phyloP scores from a whole-genome alignment of 2,888 invertebrate species.

The Dimorphilus gyrociliatus region DNA sequence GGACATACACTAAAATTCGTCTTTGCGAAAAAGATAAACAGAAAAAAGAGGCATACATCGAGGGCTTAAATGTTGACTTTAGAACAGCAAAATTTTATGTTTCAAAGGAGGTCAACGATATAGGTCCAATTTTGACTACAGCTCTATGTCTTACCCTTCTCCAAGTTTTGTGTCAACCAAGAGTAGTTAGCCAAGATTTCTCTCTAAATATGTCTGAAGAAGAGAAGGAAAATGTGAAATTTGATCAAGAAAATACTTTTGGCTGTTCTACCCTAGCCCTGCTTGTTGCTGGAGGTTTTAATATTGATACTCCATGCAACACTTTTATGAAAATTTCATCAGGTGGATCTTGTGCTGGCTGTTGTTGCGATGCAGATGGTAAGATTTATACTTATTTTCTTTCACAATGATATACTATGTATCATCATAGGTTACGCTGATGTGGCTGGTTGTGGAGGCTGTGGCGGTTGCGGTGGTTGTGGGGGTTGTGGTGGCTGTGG shows the following conservation, averaged over 20 bases:
- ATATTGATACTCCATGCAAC: conserved; percentile 30
- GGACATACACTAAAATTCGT: conserved; percentile 6
- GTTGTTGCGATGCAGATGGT: conserved; percentile 11
- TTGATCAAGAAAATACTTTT: not conserved
- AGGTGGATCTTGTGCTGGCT: conserved; percentile 18
- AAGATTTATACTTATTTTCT: conserved; percentile 6
- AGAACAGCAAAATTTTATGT: conserved; percentile 19
- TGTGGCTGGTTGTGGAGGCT: conserved; percentile 12
- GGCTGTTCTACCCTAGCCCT: conserved; percentile 17
- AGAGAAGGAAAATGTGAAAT: too few species aligned
- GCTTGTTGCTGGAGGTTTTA: conserved; percentile 39
- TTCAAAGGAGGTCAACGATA: conserved; percentile 17
- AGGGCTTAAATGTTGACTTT: conserved; percentile 17
- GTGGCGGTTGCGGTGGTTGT: conserved; percentile 14
- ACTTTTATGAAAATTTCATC: conserved; percentile 15
- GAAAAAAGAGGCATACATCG: too few species aligned
- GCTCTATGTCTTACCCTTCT: conserved; percentile 40
- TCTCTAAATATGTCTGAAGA: conserved; percentile 22
- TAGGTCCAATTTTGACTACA: conserved; percentile 39
- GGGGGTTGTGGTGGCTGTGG: conserved; percentile 14
- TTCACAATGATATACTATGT: conserved; percentile 10
- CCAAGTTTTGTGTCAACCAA: conserved; percentile 41
- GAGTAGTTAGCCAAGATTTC: conserved; percentile 18
- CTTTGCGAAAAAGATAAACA: not conserved
- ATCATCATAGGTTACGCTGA: conserved; percentile 13